phyloP scores from a whole-genome alignment of 2,888 invertebrate species.

The Tridacna gigas region DNA sequence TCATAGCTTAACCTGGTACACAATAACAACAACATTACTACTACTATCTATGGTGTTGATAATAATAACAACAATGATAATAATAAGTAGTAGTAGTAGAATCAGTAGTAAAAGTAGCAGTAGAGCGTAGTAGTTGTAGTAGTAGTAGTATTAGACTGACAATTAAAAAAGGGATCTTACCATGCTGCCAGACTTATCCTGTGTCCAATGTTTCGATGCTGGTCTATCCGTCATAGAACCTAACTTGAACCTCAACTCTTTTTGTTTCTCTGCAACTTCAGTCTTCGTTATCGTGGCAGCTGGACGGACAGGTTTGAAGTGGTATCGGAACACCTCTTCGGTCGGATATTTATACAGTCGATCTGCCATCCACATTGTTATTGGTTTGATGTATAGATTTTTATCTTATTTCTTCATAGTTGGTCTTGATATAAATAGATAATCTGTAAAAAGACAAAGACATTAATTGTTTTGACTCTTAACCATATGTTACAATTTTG shows the following conservation, averaged over 20 bases:
- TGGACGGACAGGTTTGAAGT: constrained; percentile 26
- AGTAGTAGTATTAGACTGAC: no score
- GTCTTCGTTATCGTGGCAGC: background rate
- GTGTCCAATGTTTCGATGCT: background rate
- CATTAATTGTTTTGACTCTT: constrained; percentile 1
- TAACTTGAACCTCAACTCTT: background rate
- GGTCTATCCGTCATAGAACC: constrained; percentile 20
- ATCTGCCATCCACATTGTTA: constrained; percentile 36
- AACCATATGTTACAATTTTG: background rate
- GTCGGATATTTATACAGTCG: constrained; percentile 40
- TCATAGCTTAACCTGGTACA: no score
- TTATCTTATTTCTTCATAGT: constrained; percentile 22
- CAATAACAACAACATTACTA: no score
- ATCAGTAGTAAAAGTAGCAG: no score
- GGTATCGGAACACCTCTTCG: constrained; percentile 50
- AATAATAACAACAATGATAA: no score
- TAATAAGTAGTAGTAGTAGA: no score
- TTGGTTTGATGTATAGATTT: constrained; percentile 7
- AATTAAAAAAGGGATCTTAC: constrained; percentile 2
- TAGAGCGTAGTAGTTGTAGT: no score
- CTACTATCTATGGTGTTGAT: no score
- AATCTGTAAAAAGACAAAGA: constrained; percentile 19
- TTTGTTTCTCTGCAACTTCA: constrained; percentile 3
- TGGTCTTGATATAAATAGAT: constrained; percentile 15
- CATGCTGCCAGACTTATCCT: constrained; percentile 13